A percentile compares a stretch with the other conserved stretches of the same genome.
These are phyloP conservation scores for Chrysemys picta DNA, from an alignment of 2,113 vertebrate genomes.

Conservation along the genomic window DNA sequence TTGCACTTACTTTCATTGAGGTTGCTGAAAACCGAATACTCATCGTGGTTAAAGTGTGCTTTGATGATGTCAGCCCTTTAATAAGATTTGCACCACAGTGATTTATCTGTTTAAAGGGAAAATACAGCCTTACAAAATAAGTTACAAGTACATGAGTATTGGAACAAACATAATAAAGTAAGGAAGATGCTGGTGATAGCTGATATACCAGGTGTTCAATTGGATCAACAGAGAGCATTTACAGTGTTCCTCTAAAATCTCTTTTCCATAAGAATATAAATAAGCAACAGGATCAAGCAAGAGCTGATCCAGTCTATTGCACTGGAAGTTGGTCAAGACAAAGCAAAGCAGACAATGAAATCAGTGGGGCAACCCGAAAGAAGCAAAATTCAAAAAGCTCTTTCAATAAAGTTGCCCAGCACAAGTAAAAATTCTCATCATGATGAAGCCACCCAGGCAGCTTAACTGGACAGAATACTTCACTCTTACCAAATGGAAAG, in stretches of 20 bases:
- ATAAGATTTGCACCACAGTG: slow-evolving; percentile 91
- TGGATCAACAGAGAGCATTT: background rate
- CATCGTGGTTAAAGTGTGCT: slow-evolving; percentile 88
- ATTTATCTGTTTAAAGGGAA: slow-evolving; percentile 84
- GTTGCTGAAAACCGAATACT: slow-evolving; percentile 86
- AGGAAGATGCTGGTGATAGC: background rate
- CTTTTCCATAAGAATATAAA: background rate
- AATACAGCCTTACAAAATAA: background rate
- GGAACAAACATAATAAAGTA: background rate
- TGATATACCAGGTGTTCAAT: background rate
- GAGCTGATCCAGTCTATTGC: background rate
- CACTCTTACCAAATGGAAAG: background rate
- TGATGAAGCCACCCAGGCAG: background rate
- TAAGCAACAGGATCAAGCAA: background rate
- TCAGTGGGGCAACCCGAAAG: fast-evolving
- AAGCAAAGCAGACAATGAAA: background rate
- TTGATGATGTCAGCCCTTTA: slow-evolving; percentile 87
- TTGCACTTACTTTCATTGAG: slow-evolving; percentile 88
- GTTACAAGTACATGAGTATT: background rate
- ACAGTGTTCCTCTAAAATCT: background rate
- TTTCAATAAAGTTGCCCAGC: background rate
- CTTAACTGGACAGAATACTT: background rate
- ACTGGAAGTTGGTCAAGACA: background rate
- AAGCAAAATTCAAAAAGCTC: background rate
- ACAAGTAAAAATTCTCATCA: fast-evolving